Conservation (phyloP, 2,888 invertebrate genomes). For the Agonopterix heracliana region DNA sequence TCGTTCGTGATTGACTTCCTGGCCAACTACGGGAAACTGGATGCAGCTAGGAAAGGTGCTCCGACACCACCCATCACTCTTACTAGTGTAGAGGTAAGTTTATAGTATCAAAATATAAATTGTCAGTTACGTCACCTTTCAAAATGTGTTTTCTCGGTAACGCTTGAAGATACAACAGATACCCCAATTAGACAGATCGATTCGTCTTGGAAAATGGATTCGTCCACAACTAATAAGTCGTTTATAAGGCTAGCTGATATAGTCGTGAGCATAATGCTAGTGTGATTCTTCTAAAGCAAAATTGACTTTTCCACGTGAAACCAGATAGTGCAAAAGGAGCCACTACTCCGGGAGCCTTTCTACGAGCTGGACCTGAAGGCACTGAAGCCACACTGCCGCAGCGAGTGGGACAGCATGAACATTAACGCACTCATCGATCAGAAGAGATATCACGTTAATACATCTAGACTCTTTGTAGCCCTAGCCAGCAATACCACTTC, state of each 20-base stretch:
- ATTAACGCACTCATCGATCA: constrained; percentile 51
- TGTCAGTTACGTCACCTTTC: too few species aligned
- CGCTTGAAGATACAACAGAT: too few species aligned
- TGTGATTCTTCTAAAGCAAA: too few species aligned
- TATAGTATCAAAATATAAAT: neutral
- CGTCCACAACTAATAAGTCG: too few species aligned
- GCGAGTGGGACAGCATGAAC: constrained; percentile 52
- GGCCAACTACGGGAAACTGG: constrained; percentile 49
- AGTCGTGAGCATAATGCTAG: too few species aligned
- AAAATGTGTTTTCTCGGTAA: too few species aligned
- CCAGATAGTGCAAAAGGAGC: constrained; percentile 57
- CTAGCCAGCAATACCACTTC: too few species aligned
- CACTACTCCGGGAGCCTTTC: constrained; percentile 38
- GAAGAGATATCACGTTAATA: constrained; percentile 42
- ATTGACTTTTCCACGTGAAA: too few species aligned
- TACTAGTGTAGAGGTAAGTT: constrained; percentile 13
- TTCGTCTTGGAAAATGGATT: too few species aligned
- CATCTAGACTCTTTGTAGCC: too few species aligned
- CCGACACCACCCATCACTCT: constrained; percentile 44
- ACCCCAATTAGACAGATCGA: too few species aligned
- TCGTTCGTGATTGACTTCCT: constrained; percentile 62
- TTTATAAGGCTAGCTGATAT: too few species aligned
- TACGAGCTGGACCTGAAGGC: constrained; percentile 55
- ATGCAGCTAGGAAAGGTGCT: constrained; percentile 36
- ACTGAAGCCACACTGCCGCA: constrained; percentile 45